A percentile compares a stretch with the other conserved stretches of the same genome.
These are phyloP conservation scores for Cairina moschata DNA, from an alignment of 2,113 vertebrate species.

Conservation along the genomic window DNA sequence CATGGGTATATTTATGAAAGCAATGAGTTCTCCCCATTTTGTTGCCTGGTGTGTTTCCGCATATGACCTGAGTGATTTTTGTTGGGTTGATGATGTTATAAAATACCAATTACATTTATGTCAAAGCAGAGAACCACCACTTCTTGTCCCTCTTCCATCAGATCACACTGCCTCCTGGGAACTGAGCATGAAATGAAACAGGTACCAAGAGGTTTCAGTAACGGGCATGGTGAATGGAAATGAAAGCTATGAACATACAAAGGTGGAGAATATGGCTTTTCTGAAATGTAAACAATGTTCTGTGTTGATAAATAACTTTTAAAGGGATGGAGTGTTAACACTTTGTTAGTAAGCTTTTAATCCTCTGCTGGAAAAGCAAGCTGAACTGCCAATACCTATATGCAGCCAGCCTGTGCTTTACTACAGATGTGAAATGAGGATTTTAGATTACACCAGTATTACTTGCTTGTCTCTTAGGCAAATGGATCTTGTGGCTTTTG, in stretches of 20 bases:
- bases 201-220: background rate
- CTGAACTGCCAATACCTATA: background rate
- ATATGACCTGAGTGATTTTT: background rate
- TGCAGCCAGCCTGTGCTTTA: background rate
- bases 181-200: background rate
- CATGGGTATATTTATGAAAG: background rate
- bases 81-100: background rate
- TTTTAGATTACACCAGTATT: background rate
- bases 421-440: background rate
- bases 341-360: background rate
- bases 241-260: background rate
- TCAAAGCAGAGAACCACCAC: background rate
- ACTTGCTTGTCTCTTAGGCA: background rate
- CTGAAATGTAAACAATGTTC: background rate
- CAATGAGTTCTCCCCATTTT: background rate
- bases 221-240: background rate
- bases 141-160: background rate
- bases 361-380: background rate
- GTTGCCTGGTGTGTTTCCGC: background rate
- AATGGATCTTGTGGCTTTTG: slow-evolving; percentile 8
- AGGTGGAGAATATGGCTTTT: background rate
- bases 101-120: background rate
- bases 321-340: background rate
- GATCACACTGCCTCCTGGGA: background rate
- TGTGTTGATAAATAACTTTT: background rate